Conservation (phyloP, 2,888 invertebrate species). For the Lithodes maja region DNA sequence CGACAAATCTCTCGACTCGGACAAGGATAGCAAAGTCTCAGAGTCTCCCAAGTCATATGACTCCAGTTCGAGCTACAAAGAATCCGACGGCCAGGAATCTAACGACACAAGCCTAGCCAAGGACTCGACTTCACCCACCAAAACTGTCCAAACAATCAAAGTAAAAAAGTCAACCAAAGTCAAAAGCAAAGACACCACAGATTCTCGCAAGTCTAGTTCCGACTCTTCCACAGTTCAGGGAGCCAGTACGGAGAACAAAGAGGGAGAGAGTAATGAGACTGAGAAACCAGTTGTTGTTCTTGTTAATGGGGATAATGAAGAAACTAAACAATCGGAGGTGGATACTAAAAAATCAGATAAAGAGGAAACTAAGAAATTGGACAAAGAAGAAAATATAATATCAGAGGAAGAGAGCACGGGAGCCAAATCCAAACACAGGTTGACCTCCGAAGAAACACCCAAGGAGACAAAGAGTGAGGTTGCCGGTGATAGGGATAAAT, state of each 20-base stretch:
- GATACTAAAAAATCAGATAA: not conserved
- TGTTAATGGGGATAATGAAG: not conserved
- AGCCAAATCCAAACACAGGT: not conserved
- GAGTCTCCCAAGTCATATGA: not conserved
- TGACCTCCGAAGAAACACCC: not conserved
- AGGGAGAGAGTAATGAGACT: not conserved
- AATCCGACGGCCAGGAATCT: not conserved
- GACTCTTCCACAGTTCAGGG: not conserved
- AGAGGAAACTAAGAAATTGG: not conserved
- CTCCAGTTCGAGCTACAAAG: not conserved
- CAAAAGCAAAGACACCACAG: slow-evolving; percentile 19
- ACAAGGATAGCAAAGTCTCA: not conserved
- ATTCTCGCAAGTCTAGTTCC: not conserved
- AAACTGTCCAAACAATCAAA: not conserved
- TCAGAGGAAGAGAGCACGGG: not conserved
- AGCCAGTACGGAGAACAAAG: not conserved
- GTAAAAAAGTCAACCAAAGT: slow-evolving; percentile 30
- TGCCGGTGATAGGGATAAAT: not conserved
- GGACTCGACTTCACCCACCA: slow-evolving; percentile 15
- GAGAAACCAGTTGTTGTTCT: not conserved
- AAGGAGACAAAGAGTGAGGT: not conserved
- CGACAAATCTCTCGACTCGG: not conserved
- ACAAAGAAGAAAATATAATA: not conserved
- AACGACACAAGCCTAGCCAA: slow-evolving; percentile 19
- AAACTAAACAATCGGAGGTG: not conserved